Evolutionary conservation across 2,113 vertebrate species (phyloP).

Genomic region (Lepus timidus): DNA sequence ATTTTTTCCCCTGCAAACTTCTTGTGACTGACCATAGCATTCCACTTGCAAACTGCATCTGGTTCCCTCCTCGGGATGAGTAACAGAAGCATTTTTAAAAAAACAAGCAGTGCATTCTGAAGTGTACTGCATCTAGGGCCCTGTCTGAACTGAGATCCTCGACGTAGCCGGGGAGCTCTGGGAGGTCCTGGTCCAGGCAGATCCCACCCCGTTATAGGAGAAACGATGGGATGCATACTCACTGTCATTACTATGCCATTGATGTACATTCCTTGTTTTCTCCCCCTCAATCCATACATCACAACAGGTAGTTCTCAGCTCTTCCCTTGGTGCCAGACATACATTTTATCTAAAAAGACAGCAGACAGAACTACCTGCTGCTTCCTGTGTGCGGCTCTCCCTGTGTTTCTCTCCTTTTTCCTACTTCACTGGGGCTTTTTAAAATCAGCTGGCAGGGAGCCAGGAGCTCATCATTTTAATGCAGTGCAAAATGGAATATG

Average conservation of each 20-base stretch:
- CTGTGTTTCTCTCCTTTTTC: constrained; percentile 87
- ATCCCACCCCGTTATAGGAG: constrained; percentile 47
- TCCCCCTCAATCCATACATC: constrained; percentile 58
- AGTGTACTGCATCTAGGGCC: constrained; percentile 70
- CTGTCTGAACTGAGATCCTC: constrained; percentile 64
- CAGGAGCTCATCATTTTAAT: constrained; percentile 95
- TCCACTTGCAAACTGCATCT: constrained; percentile 54
- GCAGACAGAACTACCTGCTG: constrained; percentile 84
- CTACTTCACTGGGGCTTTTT: constrained; percentile 90
- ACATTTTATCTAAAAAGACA: constrained; percentile 82
- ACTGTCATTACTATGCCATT: background rate
- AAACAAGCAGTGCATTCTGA: constrained; percentile 60
- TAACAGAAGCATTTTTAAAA: constrained; percentile 65
- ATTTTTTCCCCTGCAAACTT: background rate
- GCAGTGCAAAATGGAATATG: constrained; percentile 95
- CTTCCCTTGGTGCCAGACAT: constrained; percentile 75
- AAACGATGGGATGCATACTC: background rate
- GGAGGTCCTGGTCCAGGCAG: constrained; percentile 69
- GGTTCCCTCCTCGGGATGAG: background rate
- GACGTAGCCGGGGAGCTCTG: background rate
- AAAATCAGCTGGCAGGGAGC: constrained; percentile 95
- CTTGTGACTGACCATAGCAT: background rate
- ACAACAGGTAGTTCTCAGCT: constrained; percentile 83
- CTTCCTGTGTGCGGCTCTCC: constrained; percentile 69
- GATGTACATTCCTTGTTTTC: background rate